Evolutionary conservation across 1,140 invertebrate species (phyloP), one percentile per base, ranked within the genome.

Genomic region (roundworm (Caenorhabditis elegans)): DNA sequence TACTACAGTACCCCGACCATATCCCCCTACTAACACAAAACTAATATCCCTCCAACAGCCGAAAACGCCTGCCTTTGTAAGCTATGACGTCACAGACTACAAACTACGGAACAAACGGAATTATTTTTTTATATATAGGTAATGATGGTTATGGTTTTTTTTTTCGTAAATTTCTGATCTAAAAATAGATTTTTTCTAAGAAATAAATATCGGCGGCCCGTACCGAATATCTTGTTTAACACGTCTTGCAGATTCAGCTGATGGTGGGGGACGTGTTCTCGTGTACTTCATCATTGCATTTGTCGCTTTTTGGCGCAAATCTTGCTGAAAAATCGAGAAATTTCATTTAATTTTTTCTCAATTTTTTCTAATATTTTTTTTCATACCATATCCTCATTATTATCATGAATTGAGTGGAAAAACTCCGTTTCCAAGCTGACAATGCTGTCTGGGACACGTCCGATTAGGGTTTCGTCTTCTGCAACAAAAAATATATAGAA

Each of bases 251-350:
- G 95, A 96, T 90, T 98, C 97, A 2, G 92, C 91, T 0, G 96
- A 96, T 0, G 97, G 94, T 3, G 93, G 92, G 36, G 95, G 95
- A 80, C 96, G 91, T 46, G 96, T 96, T 86, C 92, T 92, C 0
- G 95, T 85, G 90, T 98, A 98, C 85, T 97, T 94, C 86, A 94
- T 93, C 91, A 95, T 96, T 2, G 94, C 96, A 90, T 97, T 98
- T 11, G 92, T 92, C 83, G 94, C 93, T 0, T 95, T 94, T 80
- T 93, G 93, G 82, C 92, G 91, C 89, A 95, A 93, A 83, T 93
- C 93, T 76, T 90, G 90, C 94, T 95, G 86, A 39, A 89, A 75
- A 22, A 34, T 65, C 10, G 6, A 76, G 19, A 82, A 80, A n/a
- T n/a, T n/a, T n/a, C n/a, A n/a, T n/a, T n/a, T n/a, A n/a, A n/a